Evolutionary conservation across 2,888 invertebrate species (phyloP).

Genomic region (Nowickia ferox): DNA sequence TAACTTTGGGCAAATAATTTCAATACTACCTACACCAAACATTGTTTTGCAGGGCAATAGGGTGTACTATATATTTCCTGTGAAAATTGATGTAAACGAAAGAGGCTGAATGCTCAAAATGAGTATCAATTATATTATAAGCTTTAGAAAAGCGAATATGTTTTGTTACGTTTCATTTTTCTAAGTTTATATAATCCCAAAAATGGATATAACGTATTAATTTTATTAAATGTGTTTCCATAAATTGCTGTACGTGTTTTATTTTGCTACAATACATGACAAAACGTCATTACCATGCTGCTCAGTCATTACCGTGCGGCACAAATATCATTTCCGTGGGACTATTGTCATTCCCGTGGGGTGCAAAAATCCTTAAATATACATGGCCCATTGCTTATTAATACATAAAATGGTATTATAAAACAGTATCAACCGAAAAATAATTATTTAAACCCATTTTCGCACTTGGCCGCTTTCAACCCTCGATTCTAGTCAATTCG

Average conservation of each 20-base stretch:
- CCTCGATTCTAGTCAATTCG: too few relatives aligned
- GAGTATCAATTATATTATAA: conserved; percentile 13
- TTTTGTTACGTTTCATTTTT: background rate
- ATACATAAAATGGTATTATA: too few relatives aligned
- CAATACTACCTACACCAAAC: conserved; percentile 39
- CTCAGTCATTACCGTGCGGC: too few relatives aligned
- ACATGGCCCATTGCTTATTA: too few relatives aligned
- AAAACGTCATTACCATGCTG: too few relatives aligned
- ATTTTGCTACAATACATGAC: too few relatives aligned
- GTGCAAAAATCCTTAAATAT: too few relatives aligned
- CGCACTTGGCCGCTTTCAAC: too few relatives aligned
- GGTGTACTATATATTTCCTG: conserved; percentile 16
- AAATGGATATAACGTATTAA: conserved; percentile 5
- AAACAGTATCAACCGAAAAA: background rate
- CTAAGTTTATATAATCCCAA: conserved; percentile 38
- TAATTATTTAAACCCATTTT: too few relatives aligned
- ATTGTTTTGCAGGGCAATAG: conserved; percentile 49
- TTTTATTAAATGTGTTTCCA: conserved; percentile 3
- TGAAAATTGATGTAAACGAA: conserved; percentile 19
- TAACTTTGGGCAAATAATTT: conserved; percentile 40
- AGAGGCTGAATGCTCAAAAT: conserved; percentile 41
- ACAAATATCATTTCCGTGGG: background rate
- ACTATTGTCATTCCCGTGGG: too few relatives aligned
- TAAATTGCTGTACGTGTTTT: background rate
- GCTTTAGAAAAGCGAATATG: conserved; percentile 46